phyloP scores from a whole-genome alignment of 2,888 invertebrate genomes.

The Cataglyphis altisquamis region DNA sequence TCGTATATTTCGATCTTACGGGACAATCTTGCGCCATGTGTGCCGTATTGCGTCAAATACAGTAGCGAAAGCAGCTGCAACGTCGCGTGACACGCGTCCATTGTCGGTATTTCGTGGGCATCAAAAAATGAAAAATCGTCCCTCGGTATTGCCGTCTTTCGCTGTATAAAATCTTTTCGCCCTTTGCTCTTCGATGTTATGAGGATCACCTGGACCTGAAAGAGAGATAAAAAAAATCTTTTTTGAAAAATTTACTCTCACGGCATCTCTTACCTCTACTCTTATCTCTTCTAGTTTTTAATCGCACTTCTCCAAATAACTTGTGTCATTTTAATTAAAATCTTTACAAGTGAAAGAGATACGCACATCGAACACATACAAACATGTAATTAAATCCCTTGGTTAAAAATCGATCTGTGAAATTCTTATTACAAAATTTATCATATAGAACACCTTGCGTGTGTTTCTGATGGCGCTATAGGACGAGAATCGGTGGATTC shows the following conservation, averaged over 20 bases:
- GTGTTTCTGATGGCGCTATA: slow-evolving; percentile 76
- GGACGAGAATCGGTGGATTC: slow-evolving; percentile 81
- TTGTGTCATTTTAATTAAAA: background rate
- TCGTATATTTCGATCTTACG: slow-evolving; percentile 73
- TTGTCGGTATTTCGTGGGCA: slow-evolving; percentile 84
- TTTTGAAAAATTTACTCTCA: slow-evolving; percentile 21
- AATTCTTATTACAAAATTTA: background rate
- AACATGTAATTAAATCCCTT: background rate
- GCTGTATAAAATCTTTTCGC: slow-evolving; percentile 33
- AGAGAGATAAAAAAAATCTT: slow-evolving; percentile 51
- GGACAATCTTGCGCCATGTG: slow-evolving; percentile 82
- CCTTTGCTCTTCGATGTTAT: slow-evolving; percentile 31
- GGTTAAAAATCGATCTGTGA: background rate
- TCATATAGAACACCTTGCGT: slow-evolving; percentile 77
- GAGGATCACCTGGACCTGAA: slow-evolving; percentile 81
- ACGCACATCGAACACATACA: background rate
- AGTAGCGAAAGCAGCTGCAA: slow-evolving; percentile 84
- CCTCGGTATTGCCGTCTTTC: slow-evolving; percentile 56
- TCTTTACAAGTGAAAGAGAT: background rate
- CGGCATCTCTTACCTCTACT: background rate
- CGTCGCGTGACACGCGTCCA: slow-evolving; percentile 85
- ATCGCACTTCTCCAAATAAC: background rate
- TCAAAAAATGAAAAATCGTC: slow-evolving; percentile 86
- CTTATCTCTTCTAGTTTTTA: background rate
- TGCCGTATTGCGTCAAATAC: slow-evolving; percentile 79